Evolutionary conservation across 30 jellyfish, hydroid and myxozoan species (phyloP).

Genomic region (Cassiopea xamachana): DNA sequence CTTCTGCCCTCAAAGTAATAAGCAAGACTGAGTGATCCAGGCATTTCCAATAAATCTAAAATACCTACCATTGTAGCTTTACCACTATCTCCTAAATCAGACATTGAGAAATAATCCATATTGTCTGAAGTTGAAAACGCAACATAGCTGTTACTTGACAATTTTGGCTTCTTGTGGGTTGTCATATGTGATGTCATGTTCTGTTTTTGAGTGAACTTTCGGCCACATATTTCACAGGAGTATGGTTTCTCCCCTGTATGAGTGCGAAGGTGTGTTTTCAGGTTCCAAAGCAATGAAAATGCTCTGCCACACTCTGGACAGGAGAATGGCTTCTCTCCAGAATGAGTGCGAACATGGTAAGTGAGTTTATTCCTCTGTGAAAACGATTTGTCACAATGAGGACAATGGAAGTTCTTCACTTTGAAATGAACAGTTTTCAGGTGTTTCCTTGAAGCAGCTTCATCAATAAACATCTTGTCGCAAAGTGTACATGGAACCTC

Average conservation of each 20-base stretch:
- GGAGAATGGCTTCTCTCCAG: constrained; percentile 98
- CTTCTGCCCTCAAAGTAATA: no score
- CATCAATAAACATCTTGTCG: constrained; percentile 99
- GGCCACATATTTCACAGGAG: constrained; percentile 97
- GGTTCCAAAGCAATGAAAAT: constrained; percentile 96
- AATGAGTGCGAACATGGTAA: constrained; percentile 98
- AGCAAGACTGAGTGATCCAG: background rate
- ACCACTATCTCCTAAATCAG: constrained; percentile 60
- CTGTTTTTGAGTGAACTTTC: constrained; percentile 98
- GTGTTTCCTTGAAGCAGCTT: constrained; percentile 99
- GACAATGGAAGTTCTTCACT: constrained; percentile 99
- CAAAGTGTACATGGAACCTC: constrained; percentile 99
- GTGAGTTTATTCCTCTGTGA: constrained; percentile 98
- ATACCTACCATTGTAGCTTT: constrained; percentile 64
- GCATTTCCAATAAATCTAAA: background rate
- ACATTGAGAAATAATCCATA: constrained; percentile 53
- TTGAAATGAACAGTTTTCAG: constrained; percentile 97
- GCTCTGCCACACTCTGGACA: constrained; percentile 99
- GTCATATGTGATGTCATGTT: constrained; percentile 99
- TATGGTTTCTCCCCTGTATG: constrained; percentile 99
- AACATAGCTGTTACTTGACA: constrained; percentile 69
- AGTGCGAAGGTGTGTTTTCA: constrained; percentile 96
- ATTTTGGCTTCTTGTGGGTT: constrained; percentile 97
- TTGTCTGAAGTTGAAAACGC: constrained; percentile 57
- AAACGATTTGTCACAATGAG: constrained; percentile 98